Percentiles rank a stretch among this genome's conserved stretches.
Conservation (phyloP, 2,888 invertebrate genomes). For the Cacoxenus indagator region DNA sequence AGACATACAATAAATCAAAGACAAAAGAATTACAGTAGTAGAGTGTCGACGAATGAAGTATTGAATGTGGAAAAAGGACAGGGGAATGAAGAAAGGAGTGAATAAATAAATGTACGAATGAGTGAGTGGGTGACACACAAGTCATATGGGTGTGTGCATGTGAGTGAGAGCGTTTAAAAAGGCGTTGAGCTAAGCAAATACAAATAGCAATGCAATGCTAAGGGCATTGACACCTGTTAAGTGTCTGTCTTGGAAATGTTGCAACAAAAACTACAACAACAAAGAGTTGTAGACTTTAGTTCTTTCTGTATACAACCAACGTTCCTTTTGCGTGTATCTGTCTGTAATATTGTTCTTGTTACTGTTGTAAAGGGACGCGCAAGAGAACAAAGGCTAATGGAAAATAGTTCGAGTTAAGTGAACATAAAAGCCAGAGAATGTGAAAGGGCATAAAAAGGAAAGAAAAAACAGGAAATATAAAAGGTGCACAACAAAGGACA, state of each 20-base stretch:
- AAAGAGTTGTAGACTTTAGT: background rate
- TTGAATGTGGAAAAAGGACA: no score
- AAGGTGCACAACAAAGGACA: background rate
- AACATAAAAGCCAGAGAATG: background rate
- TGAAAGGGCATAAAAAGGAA: background rate
- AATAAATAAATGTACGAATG: background rate
- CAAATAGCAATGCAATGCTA: slow-evolving; percentile 15
- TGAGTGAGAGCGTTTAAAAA: background rate
- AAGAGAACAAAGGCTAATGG: background rate
- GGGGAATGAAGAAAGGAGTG: background rate
- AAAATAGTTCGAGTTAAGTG: background rate
- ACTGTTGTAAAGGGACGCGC: background rate
- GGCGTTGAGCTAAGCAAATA: slow-evolving; percentile 7
- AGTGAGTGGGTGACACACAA: background rate
- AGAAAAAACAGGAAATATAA: background rate
- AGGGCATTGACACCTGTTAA: slow-evolving; percentile 37
- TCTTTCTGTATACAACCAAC: background rate
- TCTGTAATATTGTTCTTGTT: no score
- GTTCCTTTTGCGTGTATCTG: background rate
- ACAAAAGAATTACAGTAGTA: slow-evolving; percentile 18
- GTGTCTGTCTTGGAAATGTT: background rate
- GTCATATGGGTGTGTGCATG: background rate
- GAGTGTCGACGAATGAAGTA: background rate
- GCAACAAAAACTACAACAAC: slow-evolving; percentile 1
- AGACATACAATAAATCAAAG: slow-evolving; percentile 21